Percentiles rank a stretch among this genome's conserved stretches.
Evolutionary conservation across 2,113 vertebrate species (phyloP).

Genomic region (Amazona vittata): DNA sequence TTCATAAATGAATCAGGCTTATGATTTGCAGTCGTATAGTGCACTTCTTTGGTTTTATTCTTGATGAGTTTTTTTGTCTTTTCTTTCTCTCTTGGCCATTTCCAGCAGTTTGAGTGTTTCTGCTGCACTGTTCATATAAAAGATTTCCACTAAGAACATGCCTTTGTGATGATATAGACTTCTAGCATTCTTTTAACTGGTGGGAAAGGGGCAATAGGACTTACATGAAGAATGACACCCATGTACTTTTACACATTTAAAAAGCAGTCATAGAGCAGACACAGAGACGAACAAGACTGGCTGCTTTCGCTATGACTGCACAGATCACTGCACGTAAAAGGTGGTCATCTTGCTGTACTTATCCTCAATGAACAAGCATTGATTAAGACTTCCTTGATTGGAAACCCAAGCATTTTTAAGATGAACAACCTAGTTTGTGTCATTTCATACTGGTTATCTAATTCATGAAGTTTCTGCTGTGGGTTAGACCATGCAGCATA

Average conservation of each 20-base stretch:
- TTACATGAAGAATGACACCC: neutral
- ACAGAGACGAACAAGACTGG: neutral
- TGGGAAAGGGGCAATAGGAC: neutral
- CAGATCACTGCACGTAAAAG: neutral
- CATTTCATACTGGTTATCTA: neutral
- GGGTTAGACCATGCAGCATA: neutral
- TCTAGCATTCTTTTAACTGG: constrained; percentile 4
- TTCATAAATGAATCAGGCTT: constrained; percentile 42
- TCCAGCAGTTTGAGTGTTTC: constrained; percentile 17
- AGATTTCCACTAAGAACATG: constrained; percentile 26
- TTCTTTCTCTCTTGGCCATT: neutral
- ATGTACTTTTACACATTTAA: neutral
- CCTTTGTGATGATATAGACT: neutral
- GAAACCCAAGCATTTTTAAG: neutral
- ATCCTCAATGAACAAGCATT: neutral
- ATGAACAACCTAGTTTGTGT: neutral
- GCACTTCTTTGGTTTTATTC: neutral
- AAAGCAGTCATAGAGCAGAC: neutral
- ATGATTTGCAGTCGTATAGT: neutral
- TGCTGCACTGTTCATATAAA: neutral
- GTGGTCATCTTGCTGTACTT: neutral
- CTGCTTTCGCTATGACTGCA: neutral
- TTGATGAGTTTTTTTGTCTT: neutral
- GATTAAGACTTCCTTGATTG: neutral
- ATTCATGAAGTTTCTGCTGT: neutral